Percentiles rank a stretch among this genome's conserved stretches.
phyloP scores from a whole-genome alignment of 1,140 invertebrate genomes.

The Antheraea mylitta region DNA sequence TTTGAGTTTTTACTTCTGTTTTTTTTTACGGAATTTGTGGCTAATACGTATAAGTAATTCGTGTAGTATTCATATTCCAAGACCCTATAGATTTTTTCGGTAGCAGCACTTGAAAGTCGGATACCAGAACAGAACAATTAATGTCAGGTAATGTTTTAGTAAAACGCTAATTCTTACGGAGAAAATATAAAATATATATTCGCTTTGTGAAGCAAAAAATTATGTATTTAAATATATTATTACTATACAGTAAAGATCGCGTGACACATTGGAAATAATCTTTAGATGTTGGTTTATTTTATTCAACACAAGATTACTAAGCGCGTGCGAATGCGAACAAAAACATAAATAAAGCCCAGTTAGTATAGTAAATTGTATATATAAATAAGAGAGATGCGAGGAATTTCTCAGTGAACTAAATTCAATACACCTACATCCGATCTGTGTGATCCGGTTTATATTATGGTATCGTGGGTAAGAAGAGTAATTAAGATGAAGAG shows the following conservation, averaged over 20 bases:
- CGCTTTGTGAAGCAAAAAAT: too few species aligned
- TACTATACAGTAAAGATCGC: background rate
- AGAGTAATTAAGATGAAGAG: background rate
- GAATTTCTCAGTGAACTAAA: conserved; percentile 20
- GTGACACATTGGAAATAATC: background rate
- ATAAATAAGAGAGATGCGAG: conserved; percentile 9
- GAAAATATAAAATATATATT: background rate
- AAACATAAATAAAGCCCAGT: conserved; percentile 11
- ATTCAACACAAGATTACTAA: conserved; percentile 2
- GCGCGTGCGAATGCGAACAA: conserved; percentile 13
- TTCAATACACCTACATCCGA: conserved; percentile 11
- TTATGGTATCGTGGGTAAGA: background rate
- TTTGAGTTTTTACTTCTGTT: too few species aligned
- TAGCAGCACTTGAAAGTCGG: too few species aligned
- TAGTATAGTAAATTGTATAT: conserved; percentile 12
- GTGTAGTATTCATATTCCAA: too few species aligned
- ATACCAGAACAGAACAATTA: too few species aligned
- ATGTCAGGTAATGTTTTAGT: too few species aligned
- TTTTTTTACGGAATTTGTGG: too few species aligned
- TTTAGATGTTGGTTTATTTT: conserved; percentile 1
- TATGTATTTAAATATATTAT: background rate
- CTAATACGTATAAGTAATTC: too few species aligned
- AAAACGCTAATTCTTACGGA: background rate
- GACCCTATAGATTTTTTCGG: too few species aligned
- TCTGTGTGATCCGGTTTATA: background rate